phyloP scores from a whole-genome alignment of 30 jellyfish, hydroid and myxozoan species.

The Mastigias papua region DNA sequence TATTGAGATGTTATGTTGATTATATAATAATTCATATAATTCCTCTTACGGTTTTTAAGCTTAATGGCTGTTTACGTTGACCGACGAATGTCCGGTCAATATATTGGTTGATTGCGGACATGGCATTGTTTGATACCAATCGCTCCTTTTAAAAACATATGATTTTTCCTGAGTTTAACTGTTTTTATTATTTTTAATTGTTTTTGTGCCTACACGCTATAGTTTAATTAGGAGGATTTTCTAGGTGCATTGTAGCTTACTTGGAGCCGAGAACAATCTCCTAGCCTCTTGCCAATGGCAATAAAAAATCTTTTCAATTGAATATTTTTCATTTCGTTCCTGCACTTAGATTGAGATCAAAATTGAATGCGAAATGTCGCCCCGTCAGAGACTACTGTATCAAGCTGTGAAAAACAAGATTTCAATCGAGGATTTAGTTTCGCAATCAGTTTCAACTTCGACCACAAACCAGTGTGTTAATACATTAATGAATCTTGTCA shows the following conservation, averaged over 20 bases:
- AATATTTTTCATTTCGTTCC: background rate
- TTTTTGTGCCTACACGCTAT: no score
- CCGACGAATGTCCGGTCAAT: no score
- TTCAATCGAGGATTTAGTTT: conserved; percentile 87
- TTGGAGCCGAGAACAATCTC: background rate
- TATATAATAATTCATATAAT: no score
- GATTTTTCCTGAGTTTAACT: no score
- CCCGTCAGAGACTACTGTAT: conserved; percentile 87
- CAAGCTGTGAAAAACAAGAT: conserved; percentile 96
- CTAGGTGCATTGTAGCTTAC: background rate
- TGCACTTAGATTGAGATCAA: conserved; percentile 88
- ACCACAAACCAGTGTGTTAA: conserved; percentile 82
- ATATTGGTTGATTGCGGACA: no score
- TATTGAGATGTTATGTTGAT: no score
- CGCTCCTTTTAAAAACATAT: no score
- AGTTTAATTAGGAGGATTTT: no score
- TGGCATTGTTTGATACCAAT: no score
- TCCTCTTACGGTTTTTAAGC: no score
- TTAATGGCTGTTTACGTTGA: no score
- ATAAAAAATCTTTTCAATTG: background rate
- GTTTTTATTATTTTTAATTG: no score
- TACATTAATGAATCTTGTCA: conserved; percentile 93
- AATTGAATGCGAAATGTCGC: conserved; percentile 85
- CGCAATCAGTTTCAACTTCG: conserved; percentile 80
- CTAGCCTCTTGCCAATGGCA: background rate